Evolutionary conservation across 2,113 vertebrate genomes (phyloP).

Genomic region (Oreochromis tanganicae): DNA sequence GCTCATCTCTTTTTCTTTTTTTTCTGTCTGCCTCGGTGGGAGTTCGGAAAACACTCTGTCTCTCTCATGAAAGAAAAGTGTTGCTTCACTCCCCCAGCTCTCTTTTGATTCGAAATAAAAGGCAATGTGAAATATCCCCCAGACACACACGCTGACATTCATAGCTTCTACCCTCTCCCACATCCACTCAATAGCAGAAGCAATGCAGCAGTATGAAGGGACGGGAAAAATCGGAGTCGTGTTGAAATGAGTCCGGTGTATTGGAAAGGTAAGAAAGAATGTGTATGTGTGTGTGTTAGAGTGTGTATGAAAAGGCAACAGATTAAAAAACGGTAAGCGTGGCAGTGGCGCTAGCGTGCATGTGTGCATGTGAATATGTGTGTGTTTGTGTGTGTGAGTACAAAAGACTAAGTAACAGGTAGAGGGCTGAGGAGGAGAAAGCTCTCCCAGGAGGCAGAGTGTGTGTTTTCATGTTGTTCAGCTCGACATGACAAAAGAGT

Average conservation of each 20-base stretch:
- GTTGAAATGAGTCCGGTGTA: conserved; percentile 1
- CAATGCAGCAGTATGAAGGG: background rate
- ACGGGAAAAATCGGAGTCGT: background rate
- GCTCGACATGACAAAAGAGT: conserved; percentile 34
- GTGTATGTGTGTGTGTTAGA: background rate
- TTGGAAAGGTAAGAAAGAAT: conserved; percentile 13
- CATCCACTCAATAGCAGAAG: background rate
- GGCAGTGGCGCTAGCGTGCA: background rate
- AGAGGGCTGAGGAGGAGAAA: background rate
- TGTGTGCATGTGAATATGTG: background rate
- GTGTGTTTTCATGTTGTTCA: conserved; percentile 42
- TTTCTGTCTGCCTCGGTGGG: conserved; percentile 9
- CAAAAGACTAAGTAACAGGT: conserved; percentile 2
- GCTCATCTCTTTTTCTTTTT: background rate
- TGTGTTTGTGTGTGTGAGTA: background rate
- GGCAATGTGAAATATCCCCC: conserved; percentile 22
- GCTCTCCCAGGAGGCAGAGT: conserved; percentile 23
- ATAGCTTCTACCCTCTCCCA: background rate
- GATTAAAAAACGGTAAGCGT: background rate
- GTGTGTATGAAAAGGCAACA: background rate
- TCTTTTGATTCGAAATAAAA: conserved; percentile 51
- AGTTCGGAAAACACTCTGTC: conserved; percentile 31
- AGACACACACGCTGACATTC: conserved; percentile 12
- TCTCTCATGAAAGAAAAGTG: conserved; percentile 27
- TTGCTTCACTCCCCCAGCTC: conserved; percentile 20